These are phyloP conservation scores for Ibycter americanus DNA, from an alignment of 2,797 vertebrate species.

Conservation along the genomic window DNA sequence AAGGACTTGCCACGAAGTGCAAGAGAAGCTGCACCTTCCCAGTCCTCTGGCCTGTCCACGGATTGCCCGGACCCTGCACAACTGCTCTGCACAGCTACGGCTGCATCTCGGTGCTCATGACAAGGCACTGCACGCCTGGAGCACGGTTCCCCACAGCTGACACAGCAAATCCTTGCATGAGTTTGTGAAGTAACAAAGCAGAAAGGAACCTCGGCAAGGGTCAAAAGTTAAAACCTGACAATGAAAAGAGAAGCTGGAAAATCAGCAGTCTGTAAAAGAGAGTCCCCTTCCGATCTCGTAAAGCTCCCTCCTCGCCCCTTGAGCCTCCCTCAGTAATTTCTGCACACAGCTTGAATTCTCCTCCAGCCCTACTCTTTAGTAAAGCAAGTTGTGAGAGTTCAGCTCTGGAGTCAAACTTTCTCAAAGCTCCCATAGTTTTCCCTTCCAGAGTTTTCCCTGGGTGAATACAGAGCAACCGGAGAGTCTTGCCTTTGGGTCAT, in stretches of 20 bases:
- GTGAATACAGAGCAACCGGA: background rate
- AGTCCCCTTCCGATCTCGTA: background rate
- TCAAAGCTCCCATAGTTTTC: background rate
- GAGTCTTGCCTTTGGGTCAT: slow-evolving; percentile 88
- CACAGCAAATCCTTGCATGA: background rate
- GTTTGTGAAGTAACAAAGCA: background rate
- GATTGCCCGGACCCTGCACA: background rate
- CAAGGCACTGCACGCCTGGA: background rate
- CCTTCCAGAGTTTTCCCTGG: background rate
- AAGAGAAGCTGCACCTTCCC: background rate
- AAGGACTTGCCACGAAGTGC: background rate
- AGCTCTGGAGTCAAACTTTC: background rate
- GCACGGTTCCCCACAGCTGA: background rate
- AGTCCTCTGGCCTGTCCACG: background rate
- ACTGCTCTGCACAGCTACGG: background rate
- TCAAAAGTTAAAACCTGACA: background rate
- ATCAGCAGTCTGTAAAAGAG: background rate
- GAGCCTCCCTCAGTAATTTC: background rate
- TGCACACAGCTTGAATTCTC: background rate
- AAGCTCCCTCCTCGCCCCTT: background rate
- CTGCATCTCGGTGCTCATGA: fast-evolving
- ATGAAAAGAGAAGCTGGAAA: background rate
- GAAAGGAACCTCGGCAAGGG: background rate
- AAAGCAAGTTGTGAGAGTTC: background rate
- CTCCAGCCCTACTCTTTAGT: background rate